Evolutionary conservation across 1,140 invertebrate species (phyloP), one percentile per base, ranked within the genome.

Genomic region (Cyclargus thomasi): DNA sequence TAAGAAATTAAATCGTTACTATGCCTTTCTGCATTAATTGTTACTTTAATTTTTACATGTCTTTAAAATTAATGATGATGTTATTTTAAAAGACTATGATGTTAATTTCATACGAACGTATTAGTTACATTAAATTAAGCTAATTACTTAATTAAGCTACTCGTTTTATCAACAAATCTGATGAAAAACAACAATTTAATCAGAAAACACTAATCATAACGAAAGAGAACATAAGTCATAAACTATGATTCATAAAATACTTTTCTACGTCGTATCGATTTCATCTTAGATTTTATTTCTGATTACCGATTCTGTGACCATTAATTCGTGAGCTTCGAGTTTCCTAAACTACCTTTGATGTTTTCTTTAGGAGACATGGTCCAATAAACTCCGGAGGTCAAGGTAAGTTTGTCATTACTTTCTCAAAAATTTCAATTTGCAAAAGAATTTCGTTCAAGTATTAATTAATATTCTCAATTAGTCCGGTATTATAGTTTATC

Each of bases 221-320:
- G 20, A 57, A 57, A 10, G 21, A 18, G 17, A 20, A 1, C 18
- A 57, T 59, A 20, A 59, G 55, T 17, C 55, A 18, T 21, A 20
- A 59, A 59, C 55, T 59, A 20, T 59, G 21, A 22, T 59, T 11
- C 21, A 59, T 59, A 11, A 59, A 59, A 59, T 20, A 20, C 20
- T 59, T 20, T 20, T 20, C 17, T 59, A 59, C 55, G 18, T 20
- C 10, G 18, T 59, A 59, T 59, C 55, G 7, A 21, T 20, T 59
- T 59, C 55, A 20, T 59, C 20, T 59, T 21, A 59, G 55, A 59
- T 59, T 59, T 6, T 55, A 18, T 55, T 20, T 59, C 55, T 59
- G 55, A 59, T 59, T 59, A 59, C 10, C 5, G 4, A 59, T 59
- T 59, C n/a, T 55, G 10, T 20, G 55, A 59, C 18, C 55, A 59